A percentile compares a stretch with the other conserved stretches of the same genome.
Evolutionary conservation across 2,888 invertebrate genomes (phyloP).

Genomic region (Harpalus rubripes): DNA sequence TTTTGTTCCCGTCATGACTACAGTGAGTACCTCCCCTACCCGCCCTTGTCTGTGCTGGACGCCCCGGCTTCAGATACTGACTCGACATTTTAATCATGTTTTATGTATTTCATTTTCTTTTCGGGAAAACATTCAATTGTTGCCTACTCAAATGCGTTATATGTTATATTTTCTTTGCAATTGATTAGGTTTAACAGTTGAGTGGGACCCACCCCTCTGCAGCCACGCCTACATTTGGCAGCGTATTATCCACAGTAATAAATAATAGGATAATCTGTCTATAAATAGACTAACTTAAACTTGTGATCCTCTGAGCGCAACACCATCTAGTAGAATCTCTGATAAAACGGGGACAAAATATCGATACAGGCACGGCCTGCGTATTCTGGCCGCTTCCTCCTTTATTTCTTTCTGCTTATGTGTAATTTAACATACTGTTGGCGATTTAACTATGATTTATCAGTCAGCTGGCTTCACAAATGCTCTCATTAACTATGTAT

Average conservation of each 20-base stretch:
- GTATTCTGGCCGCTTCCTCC: slow-evolving; percentile 39
- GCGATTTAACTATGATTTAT: slow-evolving; percentile 36
- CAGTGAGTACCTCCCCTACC: slow-evolving; percentile 76
- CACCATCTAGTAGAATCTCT: slow-evolving; percentile 51
- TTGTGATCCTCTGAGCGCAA: slow-evolving; percentile 23
- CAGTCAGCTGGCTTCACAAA: slow-evolving; percentile 31
- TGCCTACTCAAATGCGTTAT: slow-evolving; percentile 18
- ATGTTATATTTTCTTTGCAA: not conserved
- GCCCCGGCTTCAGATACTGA: slow-evolving; percentile 48
- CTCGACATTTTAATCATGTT: slow-evolving; percentile 50
- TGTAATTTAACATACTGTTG: slow-evolving; percentile 30
- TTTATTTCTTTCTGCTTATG: slow-evolving; percentile 45
- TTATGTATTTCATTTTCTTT: slow-evolving; percentile 56
- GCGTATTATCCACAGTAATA: slow-evolving; percentile 55
- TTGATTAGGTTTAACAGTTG: slow-evolving; percentile 5
- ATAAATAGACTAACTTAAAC: slow-evolving; percentile 51
- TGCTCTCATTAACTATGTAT: slow-evolving; percentile 29
- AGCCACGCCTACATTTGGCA: slow-evolving; percentile 53
- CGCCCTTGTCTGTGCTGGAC: slow-evolving; percentile 45
- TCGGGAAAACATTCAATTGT: slow-evolving; percentile 22
- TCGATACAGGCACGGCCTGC: slow-evolving; percentile 63
- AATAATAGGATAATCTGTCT: slow-evolving; percentile 54
- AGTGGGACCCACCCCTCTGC: slow-evolving; percentile 11
- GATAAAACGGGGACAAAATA: slow-evolving; percentile 67
- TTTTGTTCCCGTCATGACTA: slow-evolving; percentile 78